Conservation (phyloP, 2,888 invertebrate genomes). For the Lasius fuliginosus region DNA sequence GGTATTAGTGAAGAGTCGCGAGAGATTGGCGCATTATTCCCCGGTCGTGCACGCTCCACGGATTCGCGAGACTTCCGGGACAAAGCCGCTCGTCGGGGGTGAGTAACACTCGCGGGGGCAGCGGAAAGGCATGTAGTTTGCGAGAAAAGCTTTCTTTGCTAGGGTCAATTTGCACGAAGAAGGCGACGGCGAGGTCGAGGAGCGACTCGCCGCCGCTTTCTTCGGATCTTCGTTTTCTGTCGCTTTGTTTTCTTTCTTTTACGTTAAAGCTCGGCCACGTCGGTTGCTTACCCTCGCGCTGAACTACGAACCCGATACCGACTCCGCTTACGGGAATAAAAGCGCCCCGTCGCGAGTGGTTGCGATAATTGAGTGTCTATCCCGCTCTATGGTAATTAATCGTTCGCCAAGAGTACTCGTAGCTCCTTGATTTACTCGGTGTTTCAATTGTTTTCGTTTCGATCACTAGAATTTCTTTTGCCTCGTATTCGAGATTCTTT, state of each 20-base stretch:
- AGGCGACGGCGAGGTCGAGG: constrained; percentile 21
- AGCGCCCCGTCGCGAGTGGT: constrained; percentile 49
- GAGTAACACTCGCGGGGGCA: background rate
- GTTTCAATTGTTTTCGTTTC: constrained; percentile 2
- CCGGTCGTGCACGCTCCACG: constrained; percentile 63
- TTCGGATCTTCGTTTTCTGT: constrained; percentile 1
- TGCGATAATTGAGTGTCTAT: constrained; percentile 65
- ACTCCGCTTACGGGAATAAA: constrained; percentile 39
- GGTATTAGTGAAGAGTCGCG: constrained; percentile 66
- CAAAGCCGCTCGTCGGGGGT: constrained; percentile 31
- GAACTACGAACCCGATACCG: constrained; percentile 41
- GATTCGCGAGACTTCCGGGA: constrained; percentile 57
- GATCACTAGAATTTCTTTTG: background rate
- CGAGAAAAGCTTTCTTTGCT: constrained; percentile 67
- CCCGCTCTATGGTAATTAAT: constrained; percentile 64
- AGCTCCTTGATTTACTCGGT: constrained; percentile 9
- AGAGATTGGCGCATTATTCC: constrained; percentile 60
- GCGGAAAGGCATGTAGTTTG: constrained; percentile 68
- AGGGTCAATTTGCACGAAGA: constrained; percentile 73
- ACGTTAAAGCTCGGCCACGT: constrained; percentile 51
- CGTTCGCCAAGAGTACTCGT: constrained; percentile 4
- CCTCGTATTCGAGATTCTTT: background rate
- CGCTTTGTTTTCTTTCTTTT: constrained; percentile 52
- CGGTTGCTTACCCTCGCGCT: constrained; percentile 31
- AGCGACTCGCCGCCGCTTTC: constrained; percentile 31